Evolutionary conservation across 2,797 vertebrate species (phyloP), one percentile per base, ranked within the genome.

Genomic region (Sebastes variabilis): DNA sequence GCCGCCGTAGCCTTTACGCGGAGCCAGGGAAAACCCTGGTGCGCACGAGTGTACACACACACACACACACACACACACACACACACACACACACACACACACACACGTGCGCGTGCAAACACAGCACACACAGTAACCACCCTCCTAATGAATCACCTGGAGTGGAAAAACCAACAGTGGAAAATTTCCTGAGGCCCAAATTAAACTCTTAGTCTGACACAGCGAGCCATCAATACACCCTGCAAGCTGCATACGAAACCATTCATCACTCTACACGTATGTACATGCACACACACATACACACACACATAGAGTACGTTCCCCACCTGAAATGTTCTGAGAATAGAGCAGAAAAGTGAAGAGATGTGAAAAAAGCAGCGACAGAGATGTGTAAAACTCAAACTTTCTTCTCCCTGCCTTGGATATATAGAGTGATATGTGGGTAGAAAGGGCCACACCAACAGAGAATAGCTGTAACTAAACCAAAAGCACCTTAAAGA

Each of bases 101-200:
- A 32, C 32, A 36, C 12, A 36, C 24, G 56, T n/a, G 3, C 22
- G 27, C 77, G 66, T 29, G 52, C 72, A 77, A 77, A 68, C 55
- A 69, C 82, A 75, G 76, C 76, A 80, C 75, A 87, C 86, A 89
- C 74, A 77, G 87, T 88, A 90, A 93, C 91, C 83, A 89, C 87
- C 78, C 83, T 81, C 74, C 80, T 89, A 92, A 95, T 95, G 94
- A 96, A 95, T 95, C 95, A 96, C 94, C 94, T 95, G 93, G 90
- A 94, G 91, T 95, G 96, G 95, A 96, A 96, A 96, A 95, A 94
- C 93, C 93, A 96, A 96, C 95, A 95, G 91, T 93, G 95, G 95
- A 96, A 96, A 94, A 95, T 94, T 93, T 95, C 93, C 93, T 85
- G 59, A 79, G 91, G 92, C 88, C 87, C 72, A 87, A 93, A 91